Evolutionary conservation across 2,888 invertebrate genomes (phyloP).

Genomic region (Thalpophila matura): DNA sequence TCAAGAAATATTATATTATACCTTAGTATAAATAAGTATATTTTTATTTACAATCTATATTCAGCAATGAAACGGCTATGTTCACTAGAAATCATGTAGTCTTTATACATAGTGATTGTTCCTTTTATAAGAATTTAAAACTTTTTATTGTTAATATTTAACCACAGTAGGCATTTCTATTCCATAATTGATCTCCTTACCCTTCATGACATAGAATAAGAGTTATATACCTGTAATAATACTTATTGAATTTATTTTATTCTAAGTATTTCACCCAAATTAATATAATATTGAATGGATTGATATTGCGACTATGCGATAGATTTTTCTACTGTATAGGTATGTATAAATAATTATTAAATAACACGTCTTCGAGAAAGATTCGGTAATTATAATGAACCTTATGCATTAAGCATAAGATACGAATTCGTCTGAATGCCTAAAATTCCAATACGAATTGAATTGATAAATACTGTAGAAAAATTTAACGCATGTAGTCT

Average conservation of each 20-base stretch:
- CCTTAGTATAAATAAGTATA: conserved; percentile 5
- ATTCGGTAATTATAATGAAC: not conserved
- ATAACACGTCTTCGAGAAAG: too few species aligned
- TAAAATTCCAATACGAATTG: not conserved
- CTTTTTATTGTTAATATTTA: conserved; percentile 62
- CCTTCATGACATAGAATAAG: conserved; percentile 67
- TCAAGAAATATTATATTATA: conserved; percentile 16
- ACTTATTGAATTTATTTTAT: conserved; percentile 29
- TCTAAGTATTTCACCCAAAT: not conserved
- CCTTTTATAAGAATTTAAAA: conserved; percentile 65
- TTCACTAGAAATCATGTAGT: conserved; percentile 66
- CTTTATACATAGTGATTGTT: conserved; percentile 75
- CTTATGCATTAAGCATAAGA: not conserved
- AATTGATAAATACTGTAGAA: not conserved
- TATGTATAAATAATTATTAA: too few species aligned
- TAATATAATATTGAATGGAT: conserved; percentile 11
- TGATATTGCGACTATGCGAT: not conserved
- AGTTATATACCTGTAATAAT: conserved; percentile 27
- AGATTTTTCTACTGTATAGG: conserved; percentile 5
- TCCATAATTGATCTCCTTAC: conserved; percentile 85
- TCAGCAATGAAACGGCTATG: conserved; percentile 53
- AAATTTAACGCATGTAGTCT: not conserved
- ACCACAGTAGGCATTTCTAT: conserved; percentile 77
- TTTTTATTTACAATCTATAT: conserved; percentile 32
- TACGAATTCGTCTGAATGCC: not conserved